A percentile compares a stretch with the other conserved stretches of the same genome.
phyloP scores from a whole-genome alignment of 2,113 vertebrate species.

The Corvus moneduloides region DNA sequence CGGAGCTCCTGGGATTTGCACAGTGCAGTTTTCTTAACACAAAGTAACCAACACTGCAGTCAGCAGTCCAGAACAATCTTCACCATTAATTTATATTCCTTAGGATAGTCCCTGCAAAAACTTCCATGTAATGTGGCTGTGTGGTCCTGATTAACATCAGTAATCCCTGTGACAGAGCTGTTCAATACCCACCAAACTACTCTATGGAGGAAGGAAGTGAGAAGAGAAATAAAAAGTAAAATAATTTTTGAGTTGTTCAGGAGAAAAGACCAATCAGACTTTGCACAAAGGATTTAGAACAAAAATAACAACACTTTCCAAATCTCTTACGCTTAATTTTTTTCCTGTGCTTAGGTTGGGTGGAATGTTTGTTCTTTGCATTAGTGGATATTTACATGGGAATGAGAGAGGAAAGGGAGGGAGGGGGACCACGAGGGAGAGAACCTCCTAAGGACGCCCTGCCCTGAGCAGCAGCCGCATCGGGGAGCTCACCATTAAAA shows the following conservation, averaged over 20 bases:
- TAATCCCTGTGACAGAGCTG: conserved; percentile 3
- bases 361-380: neutral
- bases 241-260: neutral
- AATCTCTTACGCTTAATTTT: neutral
- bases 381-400: neutral
- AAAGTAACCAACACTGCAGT: neutral
- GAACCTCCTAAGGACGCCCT: neutral
- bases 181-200: neutral
- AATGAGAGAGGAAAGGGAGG: neutral
- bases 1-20: neutral
- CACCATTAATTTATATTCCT: conserved; percentile 24
- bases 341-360: neutral
- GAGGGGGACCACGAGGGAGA: neutral
- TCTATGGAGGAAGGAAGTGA: neutral
- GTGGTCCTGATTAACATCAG: conserved; percentile 46
- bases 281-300: neutral
- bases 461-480: neutral
- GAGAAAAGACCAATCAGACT: neutral
- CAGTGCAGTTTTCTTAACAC: conserved; percentile 11
- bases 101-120: conserved; percentile 10
- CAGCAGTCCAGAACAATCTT: conserved; percentile 37
- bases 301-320: neutral
- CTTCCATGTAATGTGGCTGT: neutral
- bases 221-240: neutral
- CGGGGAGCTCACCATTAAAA: neutral